A percentile compares a stretch with the other conserved stretches of the same genome.
These are phyloP conservation scores for Baccha elongata DNA, from an alignment of 2,888 invertebrate genomes.

Conservation along the genomic window DNA sequence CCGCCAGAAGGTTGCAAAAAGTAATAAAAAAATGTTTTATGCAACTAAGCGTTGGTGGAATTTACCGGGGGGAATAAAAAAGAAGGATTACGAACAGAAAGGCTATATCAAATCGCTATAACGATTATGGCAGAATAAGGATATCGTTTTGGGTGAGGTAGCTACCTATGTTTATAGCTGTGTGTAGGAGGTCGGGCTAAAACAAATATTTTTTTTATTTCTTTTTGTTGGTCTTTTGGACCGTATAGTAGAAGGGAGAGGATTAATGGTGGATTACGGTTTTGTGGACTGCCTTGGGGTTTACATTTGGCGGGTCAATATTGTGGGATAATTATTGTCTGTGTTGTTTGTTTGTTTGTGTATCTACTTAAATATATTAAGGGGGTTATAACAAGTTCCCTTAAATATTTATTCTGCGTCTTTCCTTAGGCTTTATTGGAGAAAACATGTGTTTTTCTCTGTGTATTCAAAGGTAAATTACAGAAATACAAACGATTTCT, in stretches of 20 bases:
- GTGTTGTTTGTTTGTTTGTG: conserved; percentile 35
- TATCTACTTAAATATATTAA: conserved; percentile 7
- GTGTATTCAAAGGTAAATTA: conserved; percentile 56
- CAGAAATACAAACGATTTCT: background rate
- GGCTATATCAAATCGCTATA: conserved; percentile 51
- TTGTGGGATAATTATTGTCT: conserved; percentile 62
- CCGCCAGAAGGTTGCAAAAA: conserved; percentile 1
- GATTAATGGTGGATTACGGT: conserved; percentile 60
- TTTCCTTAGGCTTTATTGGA: conserved; percentile 15
- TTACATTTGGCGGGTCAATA: conserved; percentile 46
- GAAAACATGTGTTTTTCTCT: background rate
- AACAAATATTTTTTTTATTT: conserved; percentile 46
- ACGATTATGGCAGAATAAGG: conserved; percentile 54
- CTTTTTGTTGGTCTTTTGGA: background rate
- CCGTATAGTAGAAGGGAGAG: conserved; percentile 4
- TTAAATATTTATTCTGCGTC: conserved; percentile 5
- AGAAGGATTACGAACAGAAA: conserved; percentile 29
- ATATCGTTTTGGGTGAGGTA: conserved; percentile 23
- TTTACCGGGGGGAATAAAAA: conserved; percentile 6
- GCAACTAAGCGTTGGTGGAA: background rate
- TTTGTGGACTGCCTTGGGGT: conserved; percentile 20
- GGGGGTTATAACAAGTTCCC: background rate
- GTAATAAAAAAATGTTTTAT: conserved; percentile 43
- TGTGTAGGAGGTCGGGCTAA: conserved; percentile 12
- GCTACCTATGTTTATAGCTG: background rate